These are phyloP conservation scores for Macropodus opercularis DNA, from an alignment of 2,797 vertebrate genomes.

Conservation along the genomic window DNA sequence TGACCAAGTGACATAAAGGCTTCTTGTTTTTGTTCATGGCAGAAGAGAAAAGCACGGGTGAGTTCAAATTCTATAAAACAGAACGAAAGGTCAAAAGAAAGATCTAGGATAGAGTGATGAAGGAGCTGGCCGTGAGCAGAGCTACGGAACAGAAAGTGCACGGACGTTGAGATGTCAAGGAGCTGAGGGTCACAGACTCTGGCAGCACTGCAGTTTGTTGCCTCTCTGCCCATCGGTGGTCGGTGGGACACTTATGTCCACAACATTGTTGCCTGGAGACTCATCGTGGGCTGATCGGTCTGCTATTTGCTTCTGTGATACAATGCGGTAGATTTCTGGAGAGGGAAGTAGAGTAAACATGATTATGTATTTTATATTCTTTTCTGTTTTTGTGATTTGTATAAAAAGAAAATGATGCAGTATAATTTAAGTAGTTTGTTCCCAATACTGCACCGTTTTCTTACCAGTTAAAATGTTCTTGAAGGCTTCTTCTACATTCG, in stretches of 20 bases:
- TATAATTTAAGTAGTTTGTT: background rate
- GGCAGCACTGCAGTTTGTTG: constrained; percentile 97
- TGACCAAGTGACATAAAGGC: constrained; percentile 63
- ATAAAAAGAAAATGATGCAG: background rate
- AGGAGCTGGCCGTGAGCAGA: constrained; percentile 52
- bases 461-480: constrained; percentile 97
- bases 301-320: constrained; percentile 97
- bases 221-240: constrained; percentile 94
- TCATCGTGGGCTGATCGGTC: constrained; percentile 94
- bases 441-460: background rate
- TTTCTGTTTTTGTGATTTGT: background rate
- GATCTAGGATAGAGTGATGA: constrained; percentile 18
- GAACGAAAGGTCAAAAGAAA: constrained; percentile 27
- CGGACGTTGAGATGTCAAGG: constrained; percentile 42
- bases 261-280: constrained; percentile 95
- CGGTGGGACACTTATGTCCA: constrained; percentile 95
- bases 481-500: constrained; percentile 97
- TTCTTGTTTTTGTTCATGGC: constrained; percentile 66
- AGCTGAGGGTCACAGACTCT: constrained; percentile 88
- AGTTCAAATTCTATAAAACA: constrained; percentile 63
- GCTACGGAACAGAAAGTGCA: constrained; percentile 62
- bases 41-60: constrained; percentile 68
- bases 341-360: background rate
- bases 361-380: background rate
- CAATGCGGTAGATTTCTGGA: constrained; percentile 96